Evolutionary conservation across 2,797 vertebrate genomes (phyloP).

Genomic region (Halcyon chelicuti): DNA sequence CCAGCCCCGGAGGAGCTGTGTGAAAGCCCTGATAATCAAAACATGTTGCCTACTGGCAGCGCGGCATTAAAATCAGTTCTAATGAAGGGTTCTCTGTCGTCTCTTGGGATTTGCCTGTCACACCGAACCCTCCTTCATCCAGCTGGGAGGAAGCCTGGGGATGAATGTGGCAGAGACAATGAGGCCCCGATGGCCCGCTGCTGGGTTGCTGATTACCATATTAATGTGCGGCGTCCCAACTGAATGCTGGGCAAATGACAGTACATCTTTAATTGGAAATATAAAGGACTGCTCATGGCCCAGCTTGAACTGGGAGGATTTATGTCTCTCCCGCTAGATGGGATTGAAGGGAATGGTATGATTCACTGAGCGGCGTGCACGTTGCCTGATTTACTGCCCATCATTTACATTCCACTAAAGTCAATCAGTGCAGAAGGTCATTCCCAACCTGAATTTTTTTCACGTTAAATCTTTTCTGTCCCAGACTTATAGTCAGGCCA

Average conservation of each 20-base stretch:
- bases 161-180: constrained; percentile 19
- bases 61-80: not conserved
- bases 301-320: constrained; percentile 73
- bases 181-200: not conserved
- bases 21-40: constrained; percentile 14
- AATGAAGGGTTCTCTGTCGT: not conserved
- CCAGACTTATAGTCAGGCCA: constrained; percentile 37
- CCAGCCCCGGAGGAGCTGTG: not conserved
- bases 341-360: constrained; percentile 83
- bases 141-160: constrained; percentile 25
- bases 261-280: constrained; percentile 77
- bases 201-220: constrained; percentile 54
- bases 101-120: constrained; percentile 8
- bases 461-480: constrained; percentile 79
- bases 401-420: constrained; percentile 89
- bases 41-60: not conserved
- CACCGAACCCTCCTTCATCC: not conserved
- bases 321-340: constrained; percentile 77
- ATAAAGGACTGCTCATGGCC: constrained; percentile 74
- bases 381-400: constrained; percentile 87
- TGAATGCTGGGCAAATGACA: constrained; percentile 72
- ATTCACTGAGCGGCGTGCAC: constrained; percentile 73
- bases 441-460: constrained; percentile 76
- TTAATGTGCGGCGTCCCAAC: constrained; percentile 61
- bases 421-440: constrained; percentile 91